A percentile compares a stretch with the other conserved stretches of the same genome.
phyloP scores from a whole-genome alignment of 2,888 invertebrate species.

The Odontothrips loti region DNA sequence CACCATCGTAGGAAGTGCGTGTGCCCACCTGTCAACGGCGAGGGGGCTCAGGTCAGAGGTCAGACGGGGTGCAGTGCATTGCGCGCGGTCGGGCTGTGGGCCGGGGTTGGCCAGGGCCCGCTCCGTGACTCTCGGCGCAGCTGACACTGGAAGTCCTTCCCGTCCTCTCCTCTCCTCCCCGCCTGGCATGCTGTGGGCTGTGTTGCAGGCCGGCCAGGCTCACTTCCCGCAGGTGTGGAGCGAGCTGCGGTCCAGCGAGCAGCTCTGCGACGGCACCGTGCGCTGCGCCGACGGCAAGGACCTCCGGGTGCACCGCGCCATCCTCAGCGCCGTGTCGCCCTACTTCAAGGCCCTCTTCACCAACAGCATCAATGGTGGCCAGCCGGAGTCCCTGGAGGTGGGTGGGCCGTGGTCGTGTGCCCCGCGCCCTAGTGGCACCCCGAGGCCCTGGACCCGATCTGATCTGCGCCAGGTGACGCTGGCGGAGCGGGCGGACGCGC shows the following conservation, averaged over 20 bases:
- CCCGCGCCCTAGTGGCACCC: too few species aligned
- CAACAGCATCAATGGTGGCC: constrained; percentile 59
- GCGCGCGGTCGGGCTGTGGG: too few species aligned
- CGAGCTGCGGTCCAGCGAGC: constrained; percentile 52
- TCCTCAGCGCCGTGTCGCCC: constrained; percentile 67
- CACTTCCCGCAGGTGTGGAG: constrained; percentile 29
- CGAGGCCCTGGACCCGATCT: neutral
- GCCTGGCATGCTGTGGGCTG: neutral
- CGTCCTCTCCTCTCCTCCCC: neutral
- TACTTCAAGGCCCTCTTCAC: constrained; percentile 70
- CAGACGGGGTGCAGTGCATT: neutral
- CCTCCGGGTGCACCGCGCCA: constrained; percentile 64
- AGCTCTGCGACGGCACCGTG: constrained; percentile 67
- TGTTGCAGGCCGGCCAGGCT: neutral
- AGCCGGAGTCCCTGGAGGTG: constrained; percentile 58
- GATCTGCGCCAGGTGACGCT: constrained; percentile 45
- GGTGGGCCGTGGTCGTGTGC: neutral
- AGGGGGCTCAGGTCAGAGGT: neutral
- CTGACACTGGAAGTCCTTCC: neutral
- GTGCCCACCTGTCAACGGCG: neutral
- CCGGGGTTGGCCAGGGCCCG: too few species aligned
- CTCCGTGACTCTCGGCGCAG: too few species aligned
- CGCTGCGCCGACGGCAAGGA: constrained; percentile 58
- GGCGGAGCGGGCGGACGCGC: constrained; percentile 54
- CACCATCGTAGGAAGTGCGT: neutral